phyloP scores from a whole-genome alignment of 1,140 invertebrate species.

The Drosophila novamexicana region DNA sequence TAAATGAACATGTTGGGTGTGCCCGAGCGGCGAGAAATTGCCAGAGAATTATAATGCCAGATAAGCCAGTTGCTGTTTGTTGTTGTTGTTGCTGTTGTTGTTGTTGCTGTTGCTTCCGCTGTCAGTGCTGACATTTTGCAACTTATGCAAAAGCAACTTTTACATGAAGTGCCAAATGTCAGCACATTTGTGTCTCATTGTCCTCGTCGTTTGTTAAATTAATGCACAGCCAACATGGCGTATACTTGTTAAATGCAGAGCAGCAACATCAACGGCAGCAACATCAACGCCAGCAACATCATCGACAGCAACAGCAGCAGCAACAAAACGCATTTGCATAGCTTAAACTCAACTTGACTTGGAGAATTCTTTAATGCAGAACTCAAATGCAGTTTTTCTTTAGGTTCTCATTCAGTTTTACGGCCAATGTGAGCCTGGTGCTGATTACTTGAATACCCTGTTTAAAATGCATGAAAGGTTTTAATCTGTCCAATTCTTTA shows the following conservation, averaged over 20 bases:
- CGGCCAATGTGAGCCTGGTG: neutral
- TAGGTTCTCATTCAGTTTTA: constrained; percentile 20
- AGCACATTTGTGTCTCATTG: constrained; percentile 73
- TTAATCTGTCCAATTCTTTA: no score
- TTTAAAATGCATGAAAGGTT: no score
- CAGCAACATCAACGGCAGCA: constrained; percentile 34
- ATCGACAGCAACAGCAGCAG: constrained; percentile 31
- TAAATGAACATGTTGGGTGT: constrained; percentile 69
- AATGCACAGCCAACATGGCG: constrained; percentile 74
- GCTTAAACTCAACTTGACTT: constrained; percentile 26
- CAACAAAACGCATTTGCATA: constrained; percentile 38
- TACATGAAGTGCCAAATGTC: constrained; percentile 72
- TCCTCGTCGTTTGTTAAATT: constrained; percentile 52
- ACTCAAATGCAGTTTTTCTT: constrained; percentile 17
- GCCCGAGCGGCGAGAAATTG: constrained; percentile 8
- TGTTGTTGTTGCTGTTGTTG: constrained; percentile 11
- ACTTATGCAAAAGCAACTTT: constrained; percentile 49
- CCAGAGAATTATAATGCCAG: constrained; percentile 30
- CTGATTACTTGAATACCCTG: neutral
- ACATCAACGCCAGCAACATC: constrained; percentile 26
- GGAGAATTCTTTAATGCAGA: constrained; percentile 2
- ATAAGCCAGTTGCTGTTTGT: constrained; percentile 20
- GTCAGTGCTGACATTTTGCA: constrained; percentile 47
- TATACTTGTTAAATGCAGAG: constrained; percentile 74
- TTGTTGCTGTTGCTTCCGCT: constrained; percentile 22